These are phyloP conservation scores for Dasysyrphus albostriatus DNA, from an alignment of 2,888 invertebrate genomes.

Conservation along the genomic window DNA sequence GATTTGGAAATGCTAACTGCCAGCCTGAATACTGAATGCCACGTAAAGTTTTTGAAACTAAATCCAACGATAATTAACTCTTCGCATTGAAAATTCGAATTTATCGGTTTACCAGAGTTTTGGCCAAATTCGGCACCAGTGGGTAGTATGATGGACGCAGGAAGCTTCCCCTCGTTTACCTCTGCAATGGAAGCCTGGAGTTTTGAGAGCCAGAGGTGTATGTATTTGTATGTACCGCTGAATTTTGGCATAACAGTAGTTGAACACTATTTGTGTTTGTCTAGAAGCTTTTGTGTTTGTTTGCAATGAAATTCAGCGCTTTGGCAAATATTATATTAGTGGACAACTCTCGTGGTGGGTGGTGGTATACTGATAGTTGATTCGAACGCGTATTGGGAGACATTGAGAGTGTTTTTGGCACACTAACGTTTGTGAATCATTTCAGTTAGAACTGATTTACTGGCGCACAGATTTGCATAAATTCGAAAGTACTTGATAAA, in stretches of 20 bases:
- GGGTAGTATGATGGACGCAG: neutral
- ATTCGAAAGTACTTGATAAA: conserved; percentile 6
- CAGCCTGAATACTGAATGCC: conserved; percentile 40
- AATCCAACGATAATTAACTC: conserved; percentile 74
- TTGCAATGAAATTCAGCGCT: conserved; percentile 55
- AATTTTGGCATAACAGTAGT: neutral
- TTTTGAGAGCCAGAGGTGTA: neutral
- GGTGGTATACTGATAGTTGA: neutral
- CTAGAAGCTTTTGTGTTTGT: conserved; percentile 56
- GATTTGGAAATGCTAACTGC: conserved; percentile 58
- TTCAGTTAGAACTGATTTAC: conserved; percentile 22
- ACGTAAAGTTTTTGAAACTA: conserved; percentile 72
- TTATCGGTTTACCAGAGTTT: conserved; percentile 53
- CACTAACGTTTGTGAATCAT: conserved; percentile 37
- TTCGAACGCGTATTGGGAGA: conserved; percentile 18
- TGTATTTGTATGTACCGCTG: neutral
- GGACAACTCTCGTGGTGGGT: conserved; percentile 22
- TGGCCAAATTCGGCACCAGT: neutral
- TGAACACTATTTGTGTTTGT: conserved; percentile 49
- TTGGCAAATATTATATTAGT: conserved; percentile 60
- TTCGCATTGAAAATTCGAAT: conserved; percentile 68
- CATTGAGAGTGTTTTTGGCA: conserved; percentile 5
- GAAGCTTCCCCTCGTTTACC: neutral
- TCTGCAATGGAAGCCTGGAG: neutral
- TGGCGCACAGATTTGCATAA: conserved; percentile 35